Evolutionary conservation across 2,888 invertebrate species (phyloP).

Genomic region (Pycnomerus fuliginosus): DNA sequence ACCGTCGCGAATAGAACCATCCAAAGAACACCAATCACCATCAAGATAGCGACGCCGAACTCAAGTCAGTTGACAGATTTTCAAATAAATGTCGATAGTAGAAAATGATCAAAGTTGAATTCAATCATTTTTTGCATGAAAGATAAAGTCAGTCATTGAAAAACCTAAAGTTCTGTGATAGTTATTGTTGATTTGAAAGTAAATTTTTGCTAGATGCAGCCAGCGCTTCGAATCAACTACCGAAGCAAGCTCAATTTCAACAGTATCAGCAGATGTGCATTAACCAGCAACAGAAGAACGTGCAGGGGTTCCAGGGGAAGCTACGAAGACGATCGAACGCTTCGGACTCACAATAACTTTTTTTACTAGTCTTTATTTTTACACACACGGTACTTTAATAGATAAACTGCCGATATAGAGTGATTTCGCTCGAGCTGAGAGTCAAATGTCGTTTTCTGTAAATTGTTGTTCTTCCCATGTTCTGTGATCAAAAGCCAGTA

Average conservation of each 20-base stretch:
- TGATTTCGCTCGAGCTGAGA: conserved; percentile 18
- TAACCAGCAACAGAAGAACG: conserved; percentile 40
- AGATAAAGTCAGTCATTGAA: conserved; percentile 2
- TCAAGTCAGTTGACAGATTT: conserved; percentile 53
- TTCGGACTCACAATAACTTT: conserved; percentile 47
- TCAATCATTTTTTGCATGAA: conserved; percentile 1
- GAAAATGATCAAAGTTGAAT: conserved; percentile 31
- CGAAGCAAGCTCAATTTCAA: conserved; percentile 48
- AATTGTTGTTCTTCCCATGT: conserved; percentile 18
- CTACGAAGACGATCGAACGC: conserved; percentile 48
- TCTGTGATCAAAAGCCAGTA: conserved; percentile 13
- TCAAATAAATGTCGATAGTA: conserved; percentile 46
- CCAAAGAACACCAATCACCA: conserved; percentile 50
- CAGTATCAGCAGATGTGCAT: conserved; percentile 48
- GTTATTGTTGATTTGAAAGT: conserved; percentile 26
- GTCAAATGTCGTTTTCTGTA: conserved; percentile 14
- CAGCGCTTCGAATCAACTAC: conserved; percentile 42
- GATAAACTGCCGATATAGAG: conserved; percentile 29
- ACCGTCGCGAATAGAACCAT: conserved; percentile 41
- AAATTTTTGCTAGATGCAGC: conserved; percentile 42
- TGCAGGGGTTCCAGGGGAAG: conserved; percentile 42
- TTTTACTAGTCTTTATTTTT: conserved; percentile 21
- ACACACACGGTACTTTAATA: conserved; percentile 28
- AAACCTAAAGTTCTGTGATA: conserved; percentile 28
- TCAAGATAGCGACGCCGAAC: conserved; percentile 50